Base-by-base conservation (phyloP, 2,113 vertebrate genomes). In the Epinephelus cyanopodus region DNA sequence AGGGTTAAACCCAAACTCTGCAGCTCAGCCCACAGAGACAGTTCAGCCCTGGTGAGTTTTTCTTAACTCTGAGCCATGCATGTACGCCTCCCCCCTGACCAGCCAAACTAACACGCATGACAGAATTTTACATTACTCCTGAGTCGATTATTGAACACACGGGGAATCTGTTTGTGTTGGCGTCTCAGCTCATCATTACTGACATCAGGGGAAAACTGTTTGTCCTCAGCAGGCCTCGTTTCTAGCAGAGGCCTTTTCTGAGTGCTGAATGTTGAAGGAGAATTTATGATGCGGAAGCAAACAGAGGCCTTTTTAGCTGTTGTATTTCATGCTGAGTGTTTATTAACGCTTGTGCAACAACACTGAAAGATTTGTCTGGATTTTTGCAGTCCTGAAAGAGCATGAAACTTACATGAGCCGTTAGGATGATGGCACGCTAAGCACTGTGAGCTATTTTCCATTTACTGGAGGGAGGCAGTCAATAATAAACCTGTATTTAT, bases 1-100 rank as follows among this genome's bases (percentile, higher is more conserved):
- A 89, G 93, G 93, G 93, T 93, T 92, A 92, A 92, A 92, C 78
- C 86, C 83, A 80, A 92, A 92, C 87, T 91, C 81, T 61, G 74
- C 74, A 72, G 81, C 83, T 89, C 81, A 86, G 87, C 89, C 90
- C 79, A 89, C 79, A 72, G 84, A 89, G 81, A 85, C 82, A 63
- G 27, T 77, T 74, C 84, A 86, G 79, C 75, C 53, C 71, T 57
- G 85, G 80, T 73, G 84, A 87, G 75, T 48, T 83, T 66, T 71
- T 87, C 82, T 86, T 53, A 85, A 89, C 82, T 88, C 80, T 63
- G 76, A 90, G 84, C 84, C 45, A 75, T 53, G 65, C 85, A 62
- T 58, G 61, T 23, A 78, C 80, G 52, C 42, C 9, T 63, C 73
- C 74, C 68, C 29, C 60, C 42, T 48, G 70, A 58, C 74, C 87